These are phyloP conservation scores for Rhamnusium bicolor DNA, from an alignment of 2,888 invertebrate species.

Conservation along the genomic window DNA sequence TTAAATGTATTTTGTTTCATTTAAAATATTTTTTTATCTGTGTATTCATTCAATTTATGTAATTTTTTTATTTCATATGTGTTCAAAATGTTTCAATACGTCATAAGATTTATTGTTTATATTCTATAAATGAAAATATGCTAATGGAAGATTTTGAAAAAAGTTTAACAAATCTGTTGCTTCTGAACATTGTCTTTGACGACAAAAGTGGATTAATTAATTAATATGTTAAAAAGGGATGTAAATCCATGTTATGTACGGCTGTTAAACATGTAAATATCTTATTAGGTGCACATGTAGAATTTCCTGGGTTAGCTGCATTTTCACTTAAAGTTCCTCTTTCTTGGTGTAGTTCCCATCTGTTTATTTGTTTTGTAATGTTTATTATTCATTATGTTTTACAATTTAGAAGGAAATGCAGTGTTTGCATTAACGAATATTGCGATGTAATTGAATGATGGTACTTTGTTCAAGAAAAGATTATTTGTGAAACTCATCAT, in stretches of 20 bases:
- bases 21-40: too few relatives aligned
- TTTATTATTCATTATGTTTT: not conserved
- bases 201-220: slow-evolving; percentile 5
- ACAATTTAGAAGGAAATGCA: not conserved
- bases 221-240: slow-evolving; percentile 6
- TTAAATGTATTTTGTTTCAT: too few relatives aligned
- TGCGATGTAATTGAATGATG: not conserved
- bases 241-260: slow-evolving; percentile 18
- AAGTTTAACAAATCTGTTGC: not conserved
- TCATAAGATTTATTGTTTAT: too few relatives aligned
- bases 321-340: slow-evolving; percentile 1
- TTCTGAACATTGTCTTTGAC: not conserved
- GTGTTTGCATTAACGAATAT: not conserved
- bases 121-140: too few relatives aligned
- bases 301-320: slow-evolving; percentile 16
- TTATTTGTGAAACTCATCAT: too few relatives aligned
- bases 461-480: too few relatives aligned
- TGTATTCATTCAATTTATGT: too few relatives aligned
- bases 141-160: too few relatives aligned
- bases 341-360: slow-evolving; percentile 6
- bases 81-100: too few relatives aligned
- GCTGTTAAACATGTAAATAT: slow-evolving; percentile 17
- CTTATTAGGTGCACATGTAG: slow-evolving; percentile 15
- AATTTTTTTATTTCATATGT: too few relatives aligned
- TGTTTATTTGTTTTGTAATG: not conserved